Conservation (phyloP, 1,140 invertebrate species). For the Harpegnathos saltator region DNA sequence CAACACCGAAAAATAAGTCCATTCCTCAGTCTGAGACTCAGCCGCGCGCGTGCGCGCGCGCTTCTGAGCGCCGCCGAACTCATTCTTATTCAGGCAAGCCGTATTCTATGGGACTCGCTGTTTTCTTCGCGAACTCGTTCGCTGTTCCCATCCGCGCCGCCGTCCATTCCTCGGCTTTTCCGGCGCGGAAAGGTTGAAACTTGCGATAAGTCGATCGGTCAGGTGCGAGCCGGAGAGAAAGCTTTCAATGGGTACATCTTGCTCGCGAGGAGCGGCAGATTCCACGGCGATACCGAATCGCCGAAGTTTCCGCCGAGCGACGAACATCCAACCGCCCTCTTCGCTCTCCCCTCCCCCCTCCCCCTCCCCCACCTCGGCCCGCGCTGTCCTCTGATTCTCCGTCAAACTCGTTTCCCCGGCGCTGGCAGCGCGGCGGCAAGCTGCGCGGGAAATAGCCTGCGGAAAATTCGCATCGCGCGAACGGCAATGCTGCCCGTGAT, state of each 20-base stretch:
- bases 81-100: conserved; percentile 72
- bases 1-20: conserved; percentile 73
- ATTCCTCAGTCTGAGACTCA: conserved; percentile 59
- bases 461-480: too few species aligned
- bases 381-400: conserved; percentile 23
- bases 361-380: too few species aligned
- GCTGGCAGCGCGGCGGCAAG: conserved; percentile 9
- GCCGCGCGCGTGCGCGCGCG: conserved; percentile 19
- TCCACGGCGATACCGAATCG: conserved; percentile 70
- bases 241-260: conserved; percentile 75
- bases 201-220: conserved; percentile 76
- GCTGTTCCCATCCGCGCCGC: conserved; percentile 2
- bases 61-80: conserved; percentile 64
- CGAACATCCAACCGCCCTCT: conserved; percentile 33
- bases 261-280: conserved; percentile 65
- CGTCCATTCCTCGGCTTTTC: conserved; percentile 20
- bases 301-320: conserved; percentile 62
- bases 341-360: too few species aligned
- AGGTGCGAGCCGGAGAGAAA: conserved; percentile 74
- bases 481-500: neutral
- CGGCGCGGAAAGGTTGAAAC: conserved; percentile 54
- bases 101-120: conserved; percentile 65
- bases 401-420: conserved; percentile 62
- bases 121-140: conserved; percentile 63
- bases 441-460: neutral